These are phyloP conservation scores for Morus bassanus DNA, from an alignment of 2,797 vertebrate species.

Conservation along the genomic window DNA sequence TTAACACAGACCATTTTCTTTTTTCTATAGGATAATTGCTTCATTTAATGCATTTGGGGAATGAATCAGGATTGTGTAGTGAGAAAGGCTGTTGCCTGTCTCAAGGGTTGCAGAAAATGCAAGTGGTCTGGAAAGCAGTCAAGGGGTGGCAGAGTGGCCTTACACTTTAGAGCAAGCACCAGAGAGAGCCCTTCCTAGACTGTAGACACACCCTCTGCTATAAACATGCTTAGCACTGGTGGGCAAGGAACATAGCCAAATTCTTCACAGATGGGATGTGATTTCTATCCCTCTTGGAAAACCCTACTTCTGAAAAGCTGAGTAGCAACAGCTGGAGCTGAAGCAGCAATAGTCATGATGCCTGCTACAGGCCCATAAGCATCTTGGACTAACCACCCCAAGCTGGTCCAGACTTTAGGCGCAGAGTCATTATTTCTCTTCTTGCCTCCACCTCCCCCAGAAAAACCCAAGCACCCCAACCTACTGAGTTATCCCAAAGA, in stretches of 20 bases:
- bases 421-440: background rate
- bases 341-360: background rate
- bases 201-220: rapidly evolving
- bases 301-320: background rate
- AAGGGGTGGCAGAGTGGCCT: background rate
- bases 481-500: background rate
- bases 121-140: background rate
- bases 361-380: background rate
- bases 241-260: background rate
- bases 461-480: background rate
- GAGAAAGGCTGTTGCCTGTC: background rate
- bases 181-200: background rate
- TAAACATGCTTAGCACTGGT: rapidly evolving
- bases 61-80: background rate
- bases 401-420: background rate
- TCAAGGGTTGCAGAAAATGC: background rate
- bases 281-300: background rate
- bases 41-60: background rate
- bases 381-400: background rate
- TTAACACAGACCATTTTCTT: background rate
- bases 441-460: rapidly evolving
- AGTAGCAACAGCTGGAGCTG: background rate
- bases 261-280: background rate
- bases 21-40: background rate
- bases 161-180: background rate